Evolutionary conservation across 2,113 vertebrate genomes (phyloP).

Genomic region (Hymenochirus boettgeri): DNA sequence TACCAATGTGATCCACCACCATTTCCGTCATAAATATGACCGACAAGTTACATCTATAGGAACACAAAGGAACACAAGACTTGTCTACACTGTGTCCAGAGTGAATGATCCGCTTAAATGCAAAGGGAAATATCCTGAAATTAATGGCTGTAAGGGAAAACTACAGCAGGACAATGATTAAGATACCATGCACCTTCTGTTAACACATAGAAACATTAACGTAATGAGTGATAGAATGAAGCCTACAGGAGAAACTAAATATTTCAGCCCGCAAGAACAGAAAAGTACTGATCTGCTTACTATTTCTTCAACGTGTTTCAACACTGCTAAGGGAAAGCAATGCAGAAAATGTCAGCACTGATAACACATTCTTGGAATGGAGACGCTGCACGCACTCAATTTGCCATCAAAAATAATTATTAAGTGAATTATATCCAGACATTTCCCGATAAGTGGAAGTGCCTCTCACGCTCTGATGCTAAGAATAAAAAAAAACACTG

Average conservation of each 20-base stretch:
- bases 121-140: no score
- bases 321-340: slow-evolving; percentile 7
- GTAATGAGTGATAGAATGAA: background rate
- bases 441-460: slow-evolving; percentile 6
- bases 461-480: background rate
- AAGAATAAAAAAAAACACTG: background rate
- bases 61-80: slow-evolving; percentile 55
- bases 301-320: slow-evolving; percentile 10
- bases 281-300: slow-evolving; percentile 12
- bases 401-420: background rate
- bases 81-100: no score
- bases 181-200: no score
- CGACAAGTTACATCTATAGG: slow-evolving; percentile 92
- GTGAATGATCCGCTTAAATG: no score
- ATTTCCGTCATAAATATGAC: slow-evolving; percentile 98
- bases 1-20: slow-evolving; percentile 96
- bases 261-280: no score
- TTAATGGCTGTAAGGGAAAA: no score
- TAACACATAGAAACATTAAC: background rate
- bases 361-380: slow-evolving; percentile 7
- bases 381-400: background rate
- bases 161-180: no score
- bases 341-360: slow-evolving; percentile 32
- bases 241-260: no score
- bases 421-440: background rate